phyloP scores from a whole-genome alignment of 2,888 invertebrate genomes.

The Cremastinae sp. region DNA sequence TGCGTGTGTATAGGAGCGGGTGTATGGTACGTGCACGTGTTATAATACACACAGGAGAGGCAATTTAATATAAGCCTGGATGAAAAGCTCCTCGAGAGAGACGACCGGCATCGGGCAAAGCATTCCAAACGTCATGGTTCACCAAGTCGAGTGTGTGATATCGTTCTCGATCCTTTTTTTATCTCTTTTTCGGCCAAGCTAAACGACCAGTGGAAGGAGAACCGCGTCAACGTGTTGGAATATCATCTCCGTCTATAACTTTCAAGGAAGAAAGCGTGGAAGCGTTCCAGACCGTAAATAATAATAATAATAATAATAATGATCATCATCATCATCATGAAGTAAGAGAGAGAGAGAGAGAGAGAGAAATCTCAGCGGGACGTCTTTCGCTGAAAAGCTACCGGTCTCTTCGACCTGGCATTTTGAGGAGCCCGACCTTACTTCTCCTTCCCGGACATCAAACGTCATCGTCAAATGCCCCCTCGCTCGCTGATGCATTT shows the following conservation, averaged over 20 bases:
- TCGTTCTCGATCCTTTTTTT: no score
- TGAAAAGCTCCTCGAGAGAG: constrained; percentile 25
- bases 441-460: constrained; percentile 1
- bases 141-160: constrained; percentile 54
- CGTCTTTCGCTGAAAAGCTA: constrained; percentile 74
- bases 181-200: constrained; percentile 33
- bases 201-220: constrained; percentile 39
- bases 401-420: constrained; percentile 70
- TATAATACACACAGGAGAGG: constrained; percentile 40
- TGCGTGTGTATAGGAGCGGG: no score
- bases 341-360: constrained; percentile 54
- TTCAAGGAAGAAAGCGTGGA: constrained; percentile 26
- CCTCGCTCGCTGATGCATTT: no score
- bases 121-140: constrained; percentile 76
- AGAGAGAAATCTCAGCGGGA: constrained; percentile 74
- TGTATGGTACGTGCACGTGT: neutral
- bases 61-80: constrained; percentile 44
- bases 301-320: neutral
- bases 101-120: constrained; percentile 72
- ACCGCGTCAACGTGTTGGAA: constrained; percentile 36
- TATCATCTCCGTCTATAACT: constrained; percentile 14
- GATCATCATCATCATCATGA: constrained; percentile 26
- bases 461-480: neutral
- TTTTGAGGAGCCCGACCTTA: neutral
- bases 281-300: neutral